Conservation (phyloP, 2,797 vertebrate species). For the Sylvilagus floridanus region DNA sequence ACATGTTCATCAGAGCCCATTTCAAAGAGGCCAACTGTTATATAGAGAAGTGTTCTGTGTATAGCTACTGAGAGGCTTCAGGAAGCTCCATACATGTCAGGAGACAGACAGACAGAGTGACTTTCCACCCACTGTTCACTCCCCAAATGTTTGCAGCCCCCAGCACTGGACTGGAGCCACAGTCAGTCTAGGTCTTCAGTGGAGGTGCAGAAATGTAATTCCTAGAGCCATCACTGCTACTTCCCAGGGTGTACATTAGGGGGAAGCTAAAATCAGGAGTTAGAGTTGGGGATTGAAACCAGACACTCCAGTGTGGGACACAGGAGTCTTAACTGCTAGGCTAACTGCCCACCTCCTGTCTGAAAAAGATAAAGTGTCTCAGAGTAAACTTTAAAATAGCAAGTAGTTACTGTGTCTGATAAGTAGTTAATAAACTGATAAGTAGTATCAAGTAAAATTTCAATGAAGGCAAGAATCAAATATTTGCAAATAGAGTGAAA, state of each 20-base stretch:
- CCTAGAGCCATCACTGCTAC: too few species aligned
- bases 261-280: too few species aligned
- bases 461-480: not conserved
- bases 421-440: not conserved
- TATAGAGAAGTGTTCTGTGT: not conserved
- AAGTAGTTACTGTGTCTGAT: not conserved
- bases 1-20: not conserved
- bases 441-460: not conserved
- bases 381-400: conserved; percentile 12
- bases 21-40: not conserved
- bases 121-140: too few species aligned
- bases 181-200: too few species aligned
- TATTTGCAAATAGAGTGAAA: not conserved
- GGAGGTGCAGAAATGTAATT: too few species aligned
- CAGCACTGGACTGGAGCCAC: too few species aligned
- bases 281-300: too few species aligned
- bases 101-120: not conserved
- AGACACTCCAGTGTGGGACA: too few species aligned
- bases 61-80: too few species aligned
- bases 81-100: not conserved
- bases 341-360: not conserved
- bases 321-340: too few species aligned
- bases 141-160: too few species aligned
- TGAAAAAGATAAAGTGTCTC: not conserved
- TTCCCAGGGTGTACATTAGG: too few species aligned